phyloP scores from a whole-genome alignment of 2,113 vertebrate genomes.

The Ciconia boyciana region DNA sequence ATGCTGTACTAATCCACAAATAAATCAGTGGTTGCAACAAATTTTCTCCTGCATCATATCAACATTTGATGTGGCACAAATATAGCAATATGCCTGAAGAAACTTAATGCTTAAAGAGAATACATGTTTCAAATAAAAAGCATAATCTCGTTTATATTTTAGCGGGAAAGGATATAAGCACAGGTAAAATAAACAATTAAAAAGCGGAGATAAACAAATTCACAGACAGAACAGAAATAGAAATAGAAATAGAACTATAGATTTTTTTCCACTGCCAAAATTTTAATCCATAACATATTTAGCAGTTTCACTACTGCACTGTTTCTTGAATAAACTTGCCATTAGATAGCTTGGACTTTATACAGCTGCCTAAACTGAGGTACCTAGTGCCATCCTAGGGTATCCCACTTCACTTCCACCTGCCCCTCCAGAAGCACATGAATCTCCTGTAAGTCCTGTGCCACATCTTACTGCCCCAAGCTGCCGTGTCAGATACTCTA shows the following conservation, averaged over 20 bases:
- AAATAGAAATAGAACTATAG: conserved; percentile 34
- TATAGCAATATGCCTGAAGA: conserved; percentile 54
- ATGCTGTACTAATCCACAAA: conserved; percentile 22
- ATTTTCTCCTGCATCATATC: conserved; percentile 26
- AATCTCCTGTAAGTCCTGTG: not conserved
- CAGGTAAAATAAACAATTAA: conserved; percentile 61
- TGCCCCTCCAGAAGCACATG: not conserved
- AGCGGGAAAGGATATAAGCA: not conserved
- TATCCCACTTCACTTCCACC: not conserved
- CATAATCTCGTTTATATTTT: conserved; percentile 28
- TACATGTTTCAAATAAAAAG: conserved; percentile 51
- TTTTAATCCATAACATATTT: conserved; percentile 28
- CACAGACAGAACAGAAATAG: conserved; percentile 46
- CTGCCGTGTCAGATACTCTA: not conserved
- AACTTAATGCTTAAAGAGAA: conserved; percentile 48
- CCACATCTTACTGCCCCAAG: not conserved
- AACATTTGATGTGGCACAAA: conserved; percentile 58
- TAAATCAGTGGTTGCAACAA: conserved; percentile 37
- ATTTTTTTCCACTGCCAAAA: conserved; percentile 7
- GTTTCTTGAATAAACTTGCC: conserved; percentile 20
- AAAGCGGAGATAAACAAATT: conserved; percentile 27
- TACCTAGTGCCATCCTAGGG: not conserved
- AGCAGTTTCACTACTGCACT: not conserved
- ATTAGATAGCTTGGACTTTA: not conserved
- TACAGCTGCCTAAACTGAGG: not conserved